Evolutionary conservation across 2,113 vertebrate species (phyloP).

Genomic region (Sturnira hondurensis): DNA sequence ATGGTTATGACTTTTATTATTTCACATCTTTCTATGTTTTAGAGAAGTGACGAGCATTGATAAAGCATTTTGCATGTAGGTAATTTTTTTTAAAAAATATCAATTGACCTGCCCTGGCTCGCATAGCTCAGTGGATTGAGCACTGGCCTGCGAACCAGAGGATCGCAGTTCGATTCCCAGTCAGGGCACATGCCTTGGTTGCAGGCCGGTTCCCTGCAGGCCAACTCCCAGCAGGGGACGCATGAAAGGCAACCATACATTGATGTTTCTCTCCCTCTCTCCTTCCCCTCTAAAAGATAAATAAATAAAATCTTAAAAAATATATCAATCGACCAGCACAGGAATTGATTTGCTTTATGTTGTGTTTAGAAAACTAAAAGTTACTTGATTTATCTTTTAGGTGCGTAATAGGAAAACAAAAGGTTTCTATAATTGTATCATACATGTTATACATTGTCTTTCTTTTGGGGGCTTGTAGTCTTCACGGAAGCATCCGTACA

Average conservation of each 20-base stretch:
- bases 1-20: not conserved
- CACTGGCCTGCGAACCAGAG: no score
- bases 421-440: not conserved
- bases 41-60: not conserved
- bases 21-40: conserved; percentile 5
- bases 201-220: no score
- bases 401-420: not conserved
- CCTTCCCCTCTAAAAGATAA: no score
- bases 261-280: no score
- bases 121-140: no score
- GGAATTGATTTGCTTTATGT: conserved; percentile 22
- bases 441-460: not conserved
- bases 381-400: conserved; percentile 26
- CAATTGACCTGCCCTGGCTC: no score
- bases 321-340: not conserved
- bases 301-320: no score
- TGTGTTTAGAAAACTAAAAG: conserved; percentile 1
- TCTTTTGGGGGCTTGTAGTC: not conserved
- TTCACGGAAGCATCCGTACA: not conserved
- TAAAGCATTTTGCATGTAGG: not conserved
- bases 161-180: no score
- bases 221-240: no score
- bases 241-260: no score
- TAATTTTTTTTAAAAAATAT: no score
- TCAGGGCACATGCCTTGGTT: no score